Conservation (phyloP, 2,113 vertebrate genomes). For the Clarias batrachus region DNA sequence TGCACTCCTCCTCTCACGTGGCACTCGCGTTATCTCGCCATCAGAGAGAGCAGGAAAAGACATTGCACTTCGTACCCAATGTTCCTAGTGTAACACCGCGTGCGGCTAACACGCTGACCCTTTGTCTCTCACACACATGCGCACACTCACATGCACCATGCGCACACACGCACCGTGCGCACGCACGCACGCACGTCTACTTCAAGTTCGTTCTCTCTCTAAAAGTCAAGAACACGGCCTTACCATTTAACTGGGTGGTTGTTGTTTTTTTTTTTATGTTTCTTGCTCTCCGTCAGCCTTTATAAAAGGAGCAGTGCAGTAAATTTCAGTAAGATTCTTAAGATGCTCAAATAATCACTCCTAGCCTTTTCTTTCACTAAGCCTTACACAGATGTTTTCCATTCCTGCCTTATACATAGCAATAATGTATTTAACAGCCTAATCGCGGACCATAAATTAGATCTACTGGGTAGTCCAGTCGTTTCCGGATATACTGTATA, state of each 20-base stretch:
- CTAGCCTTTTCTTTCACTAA: not conserved
- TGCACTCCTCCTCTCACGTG: slow-evolving; percentile 38
- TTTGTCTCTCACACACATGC: not conserved
- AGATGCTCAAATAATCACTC: not conserved
- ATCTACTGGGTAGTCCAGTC: not conserved
- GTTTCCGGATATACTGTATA: not conserved
- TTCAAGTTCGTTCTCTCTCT: not conserved
- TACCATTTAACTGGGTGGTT: not conserved
- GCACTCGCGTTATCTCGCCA: slow-evolving; percentile 58
- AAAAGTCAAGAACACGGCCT: not conserved
- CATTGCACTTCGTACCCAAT: slow-evolving; percentile 23
- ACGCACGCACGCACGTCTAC: not conserved
- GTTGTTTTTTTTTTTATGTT: not conserved
- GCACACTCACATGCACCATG: not conserved
- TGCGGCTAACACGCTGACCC: not conserved
- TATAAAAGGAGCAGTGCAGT: not conserved
- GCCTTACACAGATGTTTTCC: not conserved
- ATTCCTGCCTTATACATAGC: not conserved
- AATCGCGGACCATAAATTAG: slow-evolving; percentile 6
- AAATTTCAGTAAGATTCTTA: not conserved
- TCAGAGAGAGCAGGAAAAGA: slow-evolving; percentile 60
- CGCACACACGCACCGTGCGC: not conserved
- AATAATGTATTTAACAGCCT: not conserved
- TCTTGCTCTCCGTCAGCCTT: not conserved
- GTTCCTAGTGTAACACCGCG: not conserved